Conservation (phyloP, 92 coral and sea anemone species). For the Muricea muricata region DNA sequence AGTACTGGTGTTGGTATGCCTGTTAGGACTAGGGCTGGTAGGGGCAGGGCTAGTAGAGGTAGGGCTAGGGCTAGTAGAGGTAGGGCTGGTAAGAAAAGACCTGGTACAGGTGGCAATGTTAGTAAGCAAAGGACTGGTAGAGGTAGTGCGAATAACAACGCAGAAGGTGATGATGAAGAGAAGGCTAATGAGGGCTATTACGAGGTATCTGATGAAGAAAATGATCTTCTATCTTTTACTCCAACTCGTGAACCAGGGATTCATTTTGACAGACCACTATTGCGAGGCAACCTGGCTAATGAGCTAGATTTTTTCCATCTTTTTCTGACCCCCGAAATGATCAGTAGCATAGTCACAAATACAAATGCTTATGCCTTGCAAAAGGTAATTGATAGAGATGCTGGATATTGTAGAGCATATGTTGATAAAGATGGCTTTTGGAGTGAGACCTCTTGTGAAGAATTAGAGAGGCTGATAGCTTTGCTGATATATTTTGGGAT, state of each 20-base stretch:
- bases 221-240: constrained; percentile 67
- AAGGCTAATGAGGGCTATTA: no score
- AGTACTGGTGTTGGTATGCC: no score
- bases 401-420: no score
- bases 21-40: no score
- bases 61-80: no score
- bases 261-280: constrained; percentile 49
- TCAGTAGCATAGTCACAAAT: constrained; percentile 50
- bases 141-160: constrained; percentile 55
- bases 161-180: no score
- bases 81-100: no score
- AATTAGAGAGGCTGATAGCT: constrained; percentile 65
- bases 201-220: no score
- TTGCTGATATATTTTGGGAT: constrained; percentile 70
- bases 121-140: no score
- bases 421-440: constrained; percentile 75
- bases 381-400: no score
- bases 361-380: constrained; percentile 70
- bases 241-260: constrained; percentile 66
- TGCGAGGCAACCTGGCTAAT: constrained; percentile 60
- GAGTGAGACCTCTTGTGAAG: constrained; percentile 63
- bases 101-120: not conserved
- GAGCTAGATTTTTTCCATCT: constrained; percentile 73
- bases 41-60: no score
- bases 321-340: constrained; percentile 63